phyloP scores from a whole-genome alignment of 2,888 invertebrate genomes.

The Mellilla xanthometata region DNA sequence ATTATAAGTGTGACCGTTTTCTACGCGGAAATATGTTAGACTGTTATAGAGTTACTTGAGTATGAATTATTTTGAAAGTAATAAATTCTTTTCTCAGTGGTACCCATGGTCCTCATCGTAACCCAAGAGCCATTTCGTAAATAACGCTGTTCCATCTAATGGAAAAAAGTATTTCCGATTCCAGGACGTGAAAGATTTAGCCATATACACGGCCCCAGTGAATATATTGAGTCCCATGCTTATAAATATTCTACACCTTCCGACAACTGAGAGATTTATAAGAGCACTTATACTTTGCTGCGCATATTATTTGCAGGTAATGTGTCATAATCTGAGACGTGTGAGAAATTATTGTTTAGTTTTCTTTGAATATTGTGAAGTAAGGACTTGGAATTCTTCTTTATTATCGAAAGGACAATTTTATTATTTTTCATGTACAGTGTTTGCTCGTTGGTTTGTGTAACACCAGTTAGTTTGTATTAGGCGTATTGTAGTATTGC shows the following conservation, averaged over 20 bases:
- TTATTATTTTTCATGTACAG: no score
- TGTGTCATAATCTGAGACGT: slow-evolving; percentile 7
- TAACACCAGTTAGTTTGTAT: no score
- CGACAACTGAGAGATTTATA: slow-evolving; percentile 84
- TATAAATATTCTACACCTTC: slow-evolving; percentile 82
- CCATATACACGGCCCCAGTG: slow-evolving; percentile 78
- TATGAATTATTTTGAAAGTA: no score
- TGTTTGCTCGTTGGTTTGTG: no score
- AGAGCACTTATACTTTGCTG: slow-evolving; percentile 84
- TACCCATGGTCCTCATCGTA: slow-evolving; percentile 4
- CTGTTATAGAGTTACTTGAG: no score
- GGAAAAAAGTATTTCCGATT: slow-evolving; percentile 32
- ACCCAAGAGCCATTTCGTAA: slow-evolving; percentile 10
- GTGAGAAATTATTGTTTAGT: slow-evolving; percentile 4
- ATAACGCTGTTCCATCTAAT: slow-evolving; percentile 13
- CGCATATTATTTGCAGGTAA: slow-evolving; percentile 84
- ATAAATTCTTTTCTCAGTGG: neutral
- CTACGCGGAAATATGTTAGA: no score
- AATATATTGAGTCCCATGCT: slow-evolving; percentile 80
- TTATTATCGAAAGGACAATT: no score
- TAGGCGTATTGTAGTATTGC: no score
- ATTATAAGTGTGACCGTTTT: no score
- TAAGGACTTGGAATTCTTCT: no score
- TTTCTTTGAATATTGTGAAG: neutral
- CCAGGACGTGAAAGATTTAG: slow-evolving; percentile 77